A percentile compares a stretch with the other conserved stretches of the same genome.
These are phyloP conservation scores for Gymnosoma rotundatum DNA, from an alignment of 2,888 invertebrate species.

Conservation along the genomic window DNA sequence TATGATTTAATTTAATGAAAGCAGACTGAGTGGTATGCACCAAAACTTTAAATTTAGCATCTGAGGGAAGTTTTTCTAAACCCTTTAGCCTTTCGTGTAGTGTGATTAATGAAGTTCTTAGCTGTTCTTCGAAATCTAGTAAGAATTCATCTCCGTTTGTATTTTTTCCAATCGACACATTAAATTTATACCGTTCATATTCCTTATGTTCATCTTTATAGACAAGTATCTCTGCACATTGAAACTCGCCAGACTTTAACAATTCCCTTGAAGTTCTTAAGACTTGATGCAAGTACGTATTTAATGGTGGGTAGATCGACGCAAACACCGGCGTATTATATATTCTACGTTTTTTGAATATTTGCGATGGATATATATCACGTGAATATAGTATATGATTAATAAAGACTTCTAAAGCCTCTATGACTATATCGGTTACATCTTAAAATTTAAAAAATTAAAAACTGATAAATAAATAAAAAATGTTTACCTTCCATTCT, in stretches of 20 bases:
- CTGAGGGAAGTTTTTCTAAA: conserved; percentile 74
- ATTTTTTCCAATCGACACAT: conserved; percentile 16
- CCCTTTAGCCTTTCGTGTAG: conserved; percentile 77
- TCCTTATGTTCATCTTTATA: conserved; percentile 73
- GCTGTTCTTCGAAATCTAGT: conserved; percentile 78
- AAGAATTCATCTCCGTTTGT: conserved; percentile 75
- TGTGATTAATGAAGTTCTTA: conserved; percentile 76
- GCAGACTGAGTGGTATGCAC: conserved; percentile 78
- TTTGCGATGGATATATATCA: conserved; percentile 78
- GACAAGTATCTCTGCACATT: conserved; percentile 76
- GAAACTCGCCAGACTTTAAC: conserved; percentile 71
- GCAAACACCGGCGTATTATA: conserved; percentile 79
- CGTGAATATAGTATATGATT: conserved; percentile 79
- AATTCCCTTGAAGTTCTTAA: conserved; percentile 76
- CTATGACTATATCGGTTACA: conserved; percentile 76
- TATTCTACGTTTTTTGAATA: conserved; percentile 79
- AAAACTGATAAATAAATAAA: not conserved
- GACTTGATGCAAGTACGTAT: conserved; percentile 76
- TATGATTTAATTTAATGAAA: conserved; percentile 76
- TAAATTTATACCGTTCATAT: conserved; percentile 72
- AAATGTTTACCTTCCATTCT: conserved; percentile 35
- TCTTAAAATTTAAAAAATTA: conserved; percentile 25
- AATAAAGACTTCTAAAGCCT: conserved; percentile 79
- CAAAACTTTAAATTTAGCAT: conserved; percentile 77
- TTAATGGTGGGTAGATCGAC: conserved; percentile 79